Evolutionary conservation across 1,140 invertebrate species (phyloP).

Genomic region (Rhagoletis zephyria): DNA sequence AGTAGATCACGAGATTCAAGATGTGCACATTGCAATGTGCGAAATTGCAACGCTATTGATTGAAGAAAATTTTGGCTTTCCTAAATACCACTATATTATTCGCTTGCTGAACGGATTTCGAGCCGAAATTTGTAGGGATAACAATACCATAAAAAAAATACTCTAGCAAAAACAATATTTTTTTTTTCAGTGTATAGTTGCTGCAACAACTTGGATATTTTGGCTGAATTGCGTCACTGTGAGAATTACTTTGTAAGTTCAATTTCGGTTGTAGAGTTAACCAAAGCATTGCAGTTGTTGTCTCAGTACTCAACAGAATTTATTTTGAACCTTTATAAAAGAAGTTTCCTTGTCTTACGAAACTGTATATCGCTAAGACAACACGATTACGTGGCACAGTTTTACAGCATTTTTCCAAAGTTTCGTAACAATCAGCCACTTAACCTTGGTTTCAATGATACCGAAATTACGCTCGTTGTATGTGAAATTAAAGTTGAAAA

Average conservation of each 20-base stretch:
- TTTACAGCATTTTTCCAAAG: conserved; percentile 54
- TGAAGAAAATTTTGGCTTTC: conserved; percentile 38
- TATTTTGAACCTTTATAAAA: conserved; percentile 47
- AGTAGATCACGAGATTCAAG: conserved; percentile 14
- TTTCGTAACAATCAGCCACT: conserved; percentile 56
- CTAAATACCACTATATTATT: conserved; percentile 34
- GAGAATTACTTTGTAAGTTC: background rate
- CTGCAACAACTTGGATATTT: conserved; percentile 33
- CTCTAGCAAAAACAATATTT: no score
- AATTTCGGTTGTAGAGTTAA: conserved; percentile 15
- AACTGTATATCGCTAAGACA: conserved; percentile 15
- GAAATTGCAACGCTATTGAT: conserved; percentile 55
- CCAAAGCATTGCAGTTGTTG: conserved; percentile 29
- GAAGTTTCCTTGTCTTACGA: conserved; percentile 46
- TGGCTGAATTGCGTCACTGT: background rate
- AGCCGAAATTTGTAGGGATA: conserved; percentile 48
- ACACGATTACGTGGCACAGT: background rate
- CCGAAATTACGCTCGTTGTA: conserved; percentile 51
- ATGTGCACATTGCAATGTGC: conserved; percentile 57
- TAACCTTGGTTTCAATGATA: conserved; percentile 54
- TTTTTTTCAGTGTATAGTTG: conserved; percentile 20
- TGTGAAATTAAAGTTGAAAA: background rate
- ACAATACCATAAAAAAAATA: background rate
- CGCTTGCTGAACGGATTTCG: conserved; percentile 39
- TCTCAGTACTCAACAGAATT: conserved; percentile 36